Conservation (phyloP, 1,140 invertebrate genomes). For the Pseudachorutes palmiensis region DNA sequence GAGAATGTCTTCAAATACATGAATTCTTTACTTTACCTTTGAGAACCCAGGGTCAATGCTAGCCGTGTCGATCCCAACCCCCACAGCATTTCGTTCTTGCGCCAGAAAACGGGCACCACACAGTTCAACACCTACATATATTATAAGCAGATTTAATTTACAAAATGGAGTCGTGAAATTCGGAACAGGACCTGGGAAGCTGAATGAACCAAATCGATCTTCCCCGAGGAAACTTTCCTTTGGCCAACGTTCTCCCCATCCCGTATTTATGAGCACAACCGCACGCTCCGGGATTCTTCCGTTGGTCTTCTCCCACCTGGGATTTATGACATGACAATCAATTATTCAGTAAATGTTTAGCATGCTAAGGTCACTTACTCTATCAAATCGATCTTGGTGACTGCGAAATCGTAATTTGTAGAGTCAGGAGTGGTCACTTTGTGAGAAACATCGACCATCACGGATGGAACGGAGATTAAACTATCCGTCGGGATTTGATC, state of each 20-base stretch:
- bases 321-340: background rate
- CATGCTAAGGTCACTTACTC: conserved; percentile 7
- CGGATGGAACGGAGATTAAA: conserved; percentile 12
- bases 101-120: conserved; percentile 22
- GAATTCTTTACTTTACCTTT: conserved; percentile 11
- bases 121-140: conserved; percentile 14
- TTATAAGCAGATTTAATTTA: conserved; percentile 4
- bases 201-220: background rate
- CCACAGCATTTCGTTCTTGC: conserved; percentile 19
- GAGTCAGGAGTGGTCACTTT: conserved; percentile 7
- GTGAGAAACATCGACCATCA: conserved; percentile 21
- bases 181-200: conserved; percentile 14
- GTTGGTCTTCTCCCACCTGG: conserved; percentile 21
- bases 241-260: conserved; percentile 20
- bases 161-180: background rate
- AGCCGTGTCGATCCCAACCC: conserved; percentile 18
- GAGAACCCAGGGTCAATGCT: conserved; percentile 20
- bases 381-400: conserved; percentile 14
- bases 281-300: conserved; percentile 16
- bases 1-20: background rate
- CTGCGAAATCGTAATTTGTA: background rate
- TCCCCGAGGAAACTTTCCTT: conserved; percentile 18
- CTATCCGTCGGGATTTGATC: conserved; percentile 18
- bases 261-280: conserved; percentile 16
- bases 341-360: too few relatives aligned